Conservation (phyloP, 2,888 invertebrate genomes). For the Arge pagana region DNA sequence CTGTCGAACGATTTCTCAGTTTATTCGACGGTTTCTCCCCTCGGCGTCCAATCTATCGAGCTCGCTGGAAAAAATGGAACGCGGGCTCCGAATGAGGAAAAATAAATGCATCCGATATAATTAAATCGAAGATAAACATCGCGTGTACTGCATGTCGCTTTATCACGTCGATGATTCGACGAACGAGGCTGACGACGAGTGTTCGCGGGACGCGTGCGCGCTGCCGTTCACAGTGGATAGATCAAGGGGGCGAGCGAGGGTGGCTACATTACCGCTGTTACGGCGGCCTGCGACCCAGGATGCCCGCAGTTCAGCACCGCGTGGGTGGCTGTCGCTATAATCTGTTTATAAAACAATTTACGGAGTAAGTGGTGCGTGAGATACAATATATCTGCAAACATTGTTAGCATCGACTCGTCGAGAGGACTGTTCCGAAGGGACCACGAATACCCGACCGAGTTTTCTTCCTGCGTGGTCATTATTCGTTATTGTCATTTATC, state of each 20-base stretch:
- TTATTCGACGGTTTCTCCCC: too few relatives aligned
- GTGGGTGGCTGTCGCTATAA: constrained; percentile 66
- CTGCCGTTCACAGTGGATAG: too few relatives aligned
- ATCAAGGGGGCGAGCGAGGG: constrained; percentile 19
- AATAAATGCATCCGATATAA: background rate
- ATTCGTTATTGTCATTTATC: constrained; percentile 11
- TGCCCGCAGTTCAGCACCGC: constrained; percentile 59
- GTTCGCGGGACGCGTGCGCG: constrained; percentile 5
- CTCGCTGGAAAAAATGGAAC: too few relatives aligned
- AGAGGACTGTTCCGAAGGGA: constrained; percentile 44
- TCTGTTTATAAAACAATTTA: constrained; percentile 84
- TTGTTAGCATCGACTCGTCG: constrained; percentile 58
- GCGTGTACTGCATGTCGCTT: constrained; percentile 27
- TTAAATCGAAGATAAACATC: constrained; percentile 1
- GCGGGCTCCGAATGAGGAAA: too few relatives aligned
- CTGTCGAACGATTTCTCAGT: too few relatives aligned
- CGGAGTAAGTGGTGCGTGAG: constrained; percentile 73
- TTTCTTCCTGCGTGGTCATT: too few relatives aligned
- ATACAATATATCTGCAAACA: constrained; percentile 60
- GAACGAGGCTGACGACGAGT: constrained; percentile 15
- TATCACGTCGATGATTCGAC: constrained; percentile 36
- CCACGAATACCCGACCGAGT: too few relatives aligned
- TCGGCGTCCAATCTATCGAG: too few relatives aligned
- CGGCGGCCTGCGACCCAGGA: constrained; percentile 28
- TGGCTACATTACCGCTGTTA: constrained; percentile 42